Percentiles rank a stretch among this genome's conserved stretches.
Evolutionary conservation across 2,797 vertebrate genomes (phyloP).

Genomic region (Passerculus sandwichensis): DNA sequence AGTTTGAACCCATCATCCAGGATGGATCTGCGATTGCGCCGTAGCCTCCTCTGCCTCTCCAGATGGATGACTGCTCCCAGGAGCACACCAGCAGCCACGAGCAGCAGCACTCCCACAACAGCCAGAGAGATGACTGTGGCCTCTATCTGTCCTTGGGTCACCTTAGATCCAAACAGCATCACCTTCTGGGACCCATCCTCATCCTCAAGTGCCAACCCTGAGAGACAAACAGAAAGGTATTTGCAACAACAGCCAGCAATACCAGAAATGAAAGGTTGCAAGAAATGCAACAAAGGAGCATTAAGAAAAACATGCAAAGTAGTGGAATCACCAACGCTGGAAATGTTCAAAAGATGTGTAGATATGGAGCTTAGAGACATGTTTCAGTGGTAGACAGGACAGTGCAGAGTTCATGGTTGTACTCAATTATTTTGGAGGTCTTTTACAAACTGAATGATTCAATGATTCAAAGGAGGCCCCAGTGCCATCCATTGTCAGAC

Average conservation of each 20-base stretch:
- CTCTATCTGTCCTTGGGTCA: conserved; percentile 55
- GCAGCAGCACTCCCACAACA: conserved; percentile 42
- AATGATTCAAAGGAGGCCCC: neutral
- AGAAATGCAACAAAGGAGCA: neutral
- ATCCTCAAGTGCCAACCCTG: neutral
- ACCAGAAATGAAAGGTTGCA: neutral
- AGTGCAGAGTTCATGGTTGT: neutral
- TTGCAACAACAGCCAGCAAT: neutral
- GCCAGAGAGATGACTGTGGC: conserved; percentile 55
- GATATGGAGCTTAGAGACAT: neutral
- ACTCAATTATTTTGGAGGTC: neutral
- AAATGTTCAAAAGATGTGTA: neutral
- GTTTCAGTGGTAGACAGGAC: neutral
- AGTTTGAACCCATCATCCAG: conserved; percentile 79
- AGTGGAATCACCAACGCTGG: neutral
- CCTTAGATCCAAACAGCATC: conserved; percentile 66
- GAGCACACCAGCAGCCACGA: conserved; percentile 60
- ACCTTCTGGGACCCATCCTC: conserved; percentile 26
- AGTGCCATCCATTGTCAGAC: neutral
- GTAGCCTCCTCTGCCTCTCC: conserved; percentile 62
- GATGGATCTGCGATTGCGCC: conserved; percentile 78
- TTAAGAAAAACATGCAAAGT: neutral
- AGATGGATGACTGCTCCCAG: conserved; percentile 66
- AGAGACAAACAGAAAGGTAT: neutral
- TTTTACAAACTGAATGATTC: neutral